phyloP scores from a whole-genome alignment of 2,113 vertebrate genomes.

The Rhea americana region DNA sequence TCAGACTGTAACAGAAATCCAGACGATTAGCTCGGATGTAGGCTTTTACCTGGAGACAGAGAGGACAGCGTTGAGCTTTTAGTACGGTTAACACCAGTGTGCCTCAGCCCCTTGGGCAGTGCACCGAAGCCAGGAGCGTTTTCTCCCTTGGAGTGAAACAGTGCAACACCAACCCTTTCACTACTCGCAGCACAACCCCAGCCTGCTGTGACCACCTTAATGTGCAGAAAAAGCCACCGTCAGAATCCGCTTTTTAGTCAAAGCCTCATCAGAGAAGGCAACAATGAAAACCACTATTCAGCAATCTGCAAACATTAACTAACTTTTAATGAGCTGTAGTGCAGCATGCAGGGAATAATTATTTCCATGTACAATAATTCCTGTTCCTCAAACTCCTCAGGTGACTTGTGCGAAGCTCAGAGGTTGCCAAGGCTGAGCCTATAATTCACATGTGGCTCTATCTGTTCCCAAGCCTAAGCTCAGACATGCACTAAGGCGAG shows the following conservation, averaged over 20 bases:
- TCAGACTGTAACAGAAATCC: neutral
- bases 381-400: constrained; percentile 19
- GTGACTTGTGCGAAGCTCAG: neutral
- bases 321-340: constrained; percentile 67
- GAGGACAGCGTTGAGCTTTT: neutral
- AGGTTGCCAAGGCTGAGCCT: neutral
- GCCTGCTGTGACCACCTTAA: constrained; percentile 26
- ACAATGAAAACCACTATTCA: constrained; percentile 18
- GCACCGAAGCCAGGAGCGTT: neutral
- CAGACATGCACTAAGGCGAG: constrained; percentile 5
- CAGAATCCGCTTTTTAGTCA: neutral
- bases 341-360: constrained; percentile 60
- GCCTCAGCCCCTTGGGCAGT: neutral
- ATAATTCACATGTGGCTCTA: neutral
- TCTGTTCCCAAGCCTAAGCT: neutral
- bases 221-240: neutral
- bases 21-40: neutral
- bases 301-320: constrained; percentile 61
- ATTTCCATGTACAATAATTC: constrained; percentile 25
- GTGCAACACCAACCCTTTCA: neutral
- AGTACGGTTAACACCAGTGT: neutral
- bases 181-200: neutral
- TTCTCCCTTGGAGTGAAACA: neutral
- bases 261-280: neutral
- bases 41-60: neutral